Evolutionary conservation across 2,113 vertebrate genomes (phyloP), one percentile per base, ranked within the genome.

Genomic region (Chascanopsetta lugubris): DNA sequence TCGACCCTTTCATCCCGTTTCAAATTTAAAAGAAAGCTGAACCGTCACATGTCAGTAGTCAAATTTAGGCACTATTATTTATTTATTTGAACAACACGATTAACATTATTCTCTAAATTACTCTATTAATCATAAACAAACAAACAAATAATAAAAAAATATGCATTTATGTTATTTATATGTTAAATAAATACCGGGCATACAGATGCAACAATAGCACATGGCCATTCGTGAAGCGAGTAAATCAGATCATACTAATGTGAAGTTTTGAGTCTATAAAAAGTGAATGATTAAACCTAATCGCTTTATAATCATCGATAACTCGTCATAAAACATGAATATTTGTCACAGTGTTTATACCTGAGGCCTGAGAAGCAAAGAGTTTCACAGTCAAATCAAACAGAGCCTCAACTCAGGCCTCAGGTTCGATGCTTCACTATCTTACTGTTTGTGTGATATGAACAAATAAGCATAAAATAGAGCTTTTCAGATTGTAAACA

Each of bases 211-310:
- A n/a, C n/a, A n/a, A n/a, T n/a, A n/a, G n/a, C n/a, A n/a, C n/a
- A n/a, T n/a, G n/a, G n/a, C n/a, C n/a, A n/a, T n/a, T n/a, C n/a
- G n/a, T n/a, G 20, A 62, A 59, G 7, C 9, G 22, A 40, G 15
- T 1, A 1, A 6, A 50, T 56, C 17, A 27, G 17, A 40, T 49
- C 30, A 68, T 5, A 10, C 25, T 58, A 8, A 27, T 38, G 17
- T 30, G 3, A 7, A 3, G 5, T 26, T 77, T 61, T 24, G 4
- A 48, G 53, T 75, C 8, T 6, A 34, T 68, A 58, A 18, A 21
- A 34, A 38, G 79, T 88, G 5, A 80, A 75, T 72, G 36, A 84
- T 83, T 87, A 84, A 75, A 53, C 50, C 2, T 59, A 62, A 80
- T 30, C 11, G 8, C 9, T 64, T 67, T 50, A 47, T 63, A 80